Evolutionary conservation across 2,113 vertebrate genomes (phyloP), one percentile per base, ranked within the genome.

Genomic region (Empidonax traillii): DNA sequence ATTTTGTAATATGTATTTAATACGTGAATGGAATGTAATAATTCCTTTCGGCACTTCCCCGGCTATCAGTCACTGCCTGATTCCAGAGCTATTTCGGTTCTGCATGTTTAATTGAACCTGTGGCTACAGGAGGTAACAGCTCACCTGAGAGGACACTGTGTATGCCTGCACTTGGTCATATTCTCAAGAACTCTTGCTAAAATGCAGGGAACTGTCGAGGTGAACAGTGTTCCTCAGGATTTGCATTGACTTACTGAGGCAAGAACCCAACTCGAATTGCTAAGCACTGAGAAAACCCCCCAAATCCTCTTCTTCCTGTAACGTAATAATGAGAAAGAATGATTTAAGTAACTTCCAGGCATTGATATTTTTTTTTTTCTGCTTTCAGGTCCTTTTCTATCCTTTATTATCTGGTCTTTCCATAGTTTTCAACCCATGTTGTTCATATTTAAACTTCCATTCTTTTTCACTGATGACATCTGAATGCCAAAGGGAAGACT

Each of bases 1-100:
- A 30, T 53, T 66, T 35, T 86, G 52, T 21, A 19, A 28, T 15
- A 10, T 20, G 3, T 10, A 8, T 46, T 56, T 31, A 9, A 49
- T 1, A 3, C 1, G 0, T 33, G 39, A 39, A 68, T 51, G 27
- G 39, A 62, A 35, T 22, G 28, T 14, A 62, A 6, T 10, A 22
- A 37, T 46, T 72, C 30, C 46, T 66, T 47, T 53, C 47, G 35
- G 47, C 3, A 1, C 28, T 66, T 94, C 78, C 27, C 24, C 37
- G 78, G 61, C 23, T 10, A 3, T 51, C 16, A 2, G 6, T 72
- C 28, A 24, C 30, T 30, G 10, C 17, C 39, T 41, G n/a, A 51
- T 87, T 46, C 56, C 44, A 75, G 78, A 73, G 80, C 10, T 66
- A 5, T 37, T 61, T 83, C 53, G 21, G 5, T 84, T 86, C 61